Evolutionary conservation across 2,888 invertebrate species (phyloP), one percentile per base, ranked within the genome.

Genomic region (Lypha dubia): DNA sequence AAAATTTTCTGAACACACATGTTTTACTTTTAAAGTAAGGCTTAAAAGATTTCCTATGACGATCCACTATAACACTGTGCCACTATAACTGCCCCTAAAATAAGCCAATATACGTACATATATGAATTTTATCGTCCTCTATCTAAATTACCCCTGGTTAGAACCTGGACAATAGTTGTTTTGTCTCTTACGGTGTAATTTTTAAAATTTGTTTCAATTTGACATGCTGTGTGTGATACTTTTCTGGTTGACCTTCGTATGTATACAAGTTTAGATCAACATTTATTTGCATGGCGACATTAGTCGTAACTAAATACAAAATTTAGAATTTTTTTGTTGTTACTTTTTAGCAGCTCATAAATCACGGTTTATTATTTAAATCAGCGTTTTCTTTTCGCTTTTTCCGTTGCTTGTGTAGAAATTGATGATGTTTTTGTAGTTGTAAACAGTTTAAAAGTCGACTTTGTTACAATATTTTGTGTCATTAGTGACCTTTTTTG

Each of bases 401-500:
- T 32, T 22, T n/a, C 35, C 22, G 20, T 22, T n/a, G n/a, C 9
- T n/a, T 9, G 15, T 49, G 41, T 53, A 41, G n/a, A n/a, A 44
- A 8, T 58, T n/a, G 11, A 3, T 38, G 9, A 3, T 32, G 13
- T 63, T 32, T 71, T 8, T 17, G 24, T 51, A 17, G 22, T 24
- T 32, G 60, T 13, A 38, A 13, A 32, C 49, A 41, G 63, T 15
- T 35, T 17, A 28, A 11, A n/a, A 49, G 13, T 13, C 73, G 56
- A 41, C 49, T 79, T 73, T 65, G 46, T 24, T 51, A 22, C 8
- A 20, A 17, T 35, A 32, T 67, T 28, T 28, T 74, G 63, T 49
- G 41, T 79, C 60, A 38, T 79, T 71, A 22, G 32, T 58, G 49
- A 17, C 28, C 32, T n/a, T n/a, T n/a, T n/a, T n/a, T n/a, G n/a